Evolutionary conservation across 2,888 invertebrate genomes (phyloP), one percentile per base, ranked within the genome.

Genomic region (Leptinotarsa peninsularis): DNA sequence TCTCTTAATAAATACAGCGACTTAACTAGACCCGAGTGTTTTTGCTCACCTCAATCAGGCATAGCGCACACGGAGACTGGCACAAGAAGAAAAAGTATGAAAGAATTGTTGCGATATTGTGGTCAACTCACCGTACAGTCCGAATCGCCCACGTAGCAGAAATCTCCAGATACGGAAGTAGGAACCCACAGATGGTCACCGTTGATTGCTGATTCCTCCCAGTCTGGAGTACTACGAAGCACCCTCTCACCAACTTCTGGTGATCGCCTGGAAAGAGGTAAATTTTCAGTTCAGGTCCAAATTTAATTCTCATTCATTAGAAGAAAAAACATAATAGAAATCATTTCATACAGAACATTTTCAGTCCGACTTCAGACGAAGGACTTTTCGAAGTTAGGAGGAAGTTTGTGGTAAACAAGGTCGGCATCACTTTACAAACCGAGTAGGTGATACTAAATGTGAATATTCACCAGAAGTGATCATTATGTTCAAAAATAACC

Each of bases 111-210:
- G 33, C 1, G 43, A 27, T 27, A 50, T 68, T n/a, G n/a, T 49
- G 17, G 27, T 52, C 21, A 70, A 89, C 91, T 90, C 89, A 96
- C 96, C 90, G 94, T 93, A 88, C 98, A 98, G 86, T 97, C 96
- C 63, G 91, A 90, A 85, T 96, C 96, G 81, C 95, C 96, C 72
- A 96, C 94, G 88, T 97, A 97, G 89, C 98, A 98, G 88, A 96
- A 94, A 89, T 98, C 98, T 33, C 97, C 97, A 69, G 97, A 97
- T 74, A 95, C 95, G 74, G 96, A 95, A 72, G 96, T 95, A 77
- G 96, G 94, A 79, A 95, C 93, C 98, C 98, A 98, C 82, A 96
- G 93, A 89, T 98, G 98, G 86, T 97, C 97, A 54, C 96, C 96
- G 88, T 95, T 96, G 85, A 95, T 89, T n/a, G 97, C 97, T 74